Evolutionary conservation across 64 coral and sea anemone genomes (phyloP).

Genomic region (Stichodactyla helianthus): DNA sequence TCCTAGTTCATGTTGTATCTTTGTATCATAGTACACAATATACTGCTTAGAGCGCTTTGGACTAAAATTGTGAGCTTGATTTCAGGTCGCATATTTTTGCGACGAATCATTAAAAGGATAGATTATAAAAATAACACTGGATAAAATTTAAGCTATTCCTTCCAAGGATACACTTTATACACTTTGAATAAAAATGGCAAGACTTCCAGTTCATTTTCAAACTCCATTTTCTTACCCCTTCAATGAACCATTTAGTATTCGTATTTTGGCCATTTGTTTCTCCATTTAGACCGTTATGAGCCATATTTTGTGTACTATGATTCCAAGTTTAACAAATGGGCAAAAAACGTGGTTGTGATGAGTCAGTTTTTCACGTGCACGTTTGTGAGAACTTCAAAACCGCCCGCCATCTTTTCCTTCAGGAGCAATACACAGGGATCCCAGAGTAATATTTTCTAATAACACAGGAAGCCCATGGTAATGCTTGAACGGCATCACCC

Average conservation of each 20-base stretch:
- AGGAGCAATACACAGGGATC: not conserved
- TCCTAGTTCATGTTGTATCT: no score
- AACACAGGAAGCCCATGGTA: not conserved
- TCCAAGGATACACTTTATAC: no score
- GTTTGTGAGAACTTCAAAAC: not conserved
- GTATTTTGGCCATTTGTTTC: not conserved
- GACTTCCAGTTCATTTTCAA: not conserved
- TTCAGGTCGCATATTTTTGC: no score
- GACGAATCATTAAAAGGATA: no score
- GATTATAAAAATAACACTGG: no score
- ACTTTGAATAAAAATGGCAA: no score
- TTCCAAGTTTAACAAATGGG: not conserved
- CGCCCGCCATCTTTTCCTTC: not conserved
- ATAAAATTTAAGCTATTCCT: no score
- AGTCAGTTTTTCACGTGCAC: not conserved
- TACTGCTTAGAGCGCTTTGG: no score
- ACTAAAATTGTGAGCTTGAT: no score
- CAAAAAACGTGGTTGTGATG: not conserved
- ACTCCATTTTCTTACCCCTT: conserved; percentile 47
- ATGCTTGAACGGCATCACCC: no score
- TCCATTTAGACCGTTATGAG: not conserved
- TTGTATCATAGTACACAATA: no score
- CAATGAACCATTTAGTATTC: conserved; percentile 62
- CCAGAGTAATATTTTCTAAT: not conserved
- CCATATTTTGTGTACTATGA: not conserved